Evolutionary conservation across 1,140 invertebrate genomes (phyloP), one percentile per base, ranked within the genome.

Genomic region (Eciton burchellii): DNA sequence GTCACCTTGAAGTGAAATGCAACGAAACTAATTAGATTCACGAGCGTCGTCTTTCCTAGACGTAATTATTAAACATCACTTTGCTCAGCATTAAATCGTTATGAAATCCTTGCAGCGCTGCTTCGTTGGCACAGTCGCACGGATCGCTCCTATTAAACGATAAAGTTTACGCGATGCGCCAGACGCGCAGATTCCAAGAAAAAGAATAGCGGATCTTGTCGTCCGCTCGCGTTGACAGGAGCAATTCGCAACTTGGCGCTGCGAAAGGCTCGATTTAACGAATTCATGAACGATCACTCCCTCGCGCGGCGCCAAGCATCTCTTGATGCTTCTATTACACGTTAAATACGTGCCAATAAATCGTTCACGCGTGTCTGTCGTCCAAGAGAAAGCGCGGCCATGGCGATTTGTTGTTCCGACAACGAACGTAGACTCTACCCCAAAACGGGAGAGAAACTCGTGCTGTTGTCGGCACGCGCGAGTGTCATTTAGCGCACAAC

Each of bases 201-300:
- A 77, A 74, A 19, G 54, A 45, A 5, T 9, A 16, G 56, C 41
- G 12, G 9, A 1, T 24, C n/a, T 54, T 26, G 41, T 65, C 29
- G 45, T 52, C 2, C 49, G 11, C n/a, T 12, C 19, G 0, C 14
- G 26, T 41, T 47, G 45, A 65, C 19, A 41, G 24, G 0, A 52
- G 14, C 26, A 65, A 65, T 76, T 52, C 47, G 49, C 59, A 41
- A 4, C 8, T 1, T 76, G 19, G 24, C 11, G 43, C 16, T 82
- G 8, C 12, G 2, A 43, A 14, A 41, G n/a, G 21, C n/a, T 35
- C 21, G 49, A 56, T 82, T 82, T 35, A 56, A 8, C 19, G 71
- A 76, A 82, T 76, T 82, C 47, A 63, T 54, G 59, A 63, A 63
- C 63, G 43, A 76, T 29, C 43, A 2, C n/a, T 68, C 16, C 11